Base-by-base conservation (phyloP, 1,140 invertebrate genomes). In the Pseudomyrmex pallidus region DNA sequence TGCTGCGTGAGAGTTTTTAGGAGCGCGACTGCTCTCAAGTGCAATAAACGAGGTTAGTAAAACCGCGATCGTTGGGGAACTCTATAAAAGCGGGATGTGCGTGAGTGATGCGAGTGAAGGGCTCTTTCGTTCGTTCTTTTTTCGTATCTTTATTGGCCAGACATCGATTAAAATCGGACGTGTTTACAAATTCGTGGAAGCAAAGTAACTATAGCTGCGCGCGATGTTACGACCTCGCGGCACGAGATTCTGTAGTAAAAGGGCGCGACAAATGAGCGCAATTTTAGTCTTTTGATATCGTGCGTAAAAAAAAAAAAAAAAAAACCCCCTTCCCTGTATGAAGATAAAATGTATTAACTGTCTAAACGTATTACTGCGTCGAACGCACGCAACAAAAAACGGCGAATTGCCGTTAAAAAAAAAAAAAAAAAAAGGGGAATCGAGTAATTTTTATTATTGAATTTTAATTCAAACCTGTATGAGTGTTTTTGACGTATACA, bases 161-260 rank as follows among this genome's bases (percentile, higher is more conserved):
- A 74, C 78, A 22, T 82, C 78, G 78, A 82, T 74, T 82, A 82
- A 73, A 74, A 82, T 74, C 59, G 70, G 7, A 74, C 52, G 57
- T 67, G 62, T 83, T 83, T 83, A 77, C 82, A 76, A 83, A 83
- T 83, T 83, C 82, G 62, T 76, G 62, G 82, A 83, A 83, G 15
- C 20, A 17, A 52, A 35, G 70, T 63, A 46, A 54, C 52, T 54
- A 52, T 74, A 20, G 20, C 20, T 13, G 52, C 7, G 35, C 57
- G 72, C 35, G 35, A 35, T 35, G 66, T 83, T 83, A 83, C 67
- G 52, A 22, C n/a, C 44, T n/a, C 44, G 7, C 5, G 52, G 52
- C 82, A 83, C 82, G 82, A 77, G 82, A 83, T 76, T 57, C 44
- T 17, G 57, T 82, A 62, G 50, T 83, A 77, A 76, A 64, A 76